Base-by-base conservation (phyloP, 30 jellyfish, hydroid and myxozoan species). In the Aurelia coerulea region DNA sequence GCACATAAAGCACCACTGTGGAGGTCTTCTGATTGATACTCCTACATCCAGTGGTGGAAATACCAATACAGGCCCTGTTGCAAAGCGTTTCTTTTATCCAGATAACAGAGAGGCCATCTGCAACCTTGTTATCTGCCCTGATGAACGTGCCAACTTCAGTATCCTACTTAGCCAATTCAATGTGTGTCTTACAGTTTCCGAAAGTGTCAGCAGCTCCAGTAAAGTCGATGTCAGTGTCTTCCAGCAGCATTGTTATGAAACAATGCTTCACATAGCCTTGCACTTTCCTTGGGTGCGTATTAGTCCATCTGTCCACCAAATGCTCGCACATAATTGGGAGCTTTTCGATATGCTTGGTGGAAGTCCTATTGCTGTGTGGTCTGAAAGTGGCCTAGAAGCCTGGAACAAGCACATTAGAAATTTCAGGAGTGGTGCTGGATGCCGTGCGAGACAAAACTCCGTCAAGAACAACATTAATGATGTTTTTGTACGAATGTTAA, bases 311-410 rank as follows among this genome's bases (percentile, higher is more conserved):
- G 69, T 60, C 33, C 69, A 60, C 69, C 53, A 42, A 42, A 42
- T 42, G 53, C 53, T 42, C 10, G 53, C 8, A 6, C 53, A 42
- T 42, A 42, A 42, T 42, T 42, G 78, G 78, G 78, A 67, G 51
- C 78, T 67, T 67, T 67, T 67, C 35, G 78, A 23, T 13, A 23
- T 67, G 51, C 18, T 37, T 15, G 78, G 54, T 6, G 78, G 78
- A 13, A 17, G 9, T 17, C 78, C 58, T 2, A 67, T 67, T 37
- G 78, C 78, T 23, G 78, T 67, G 6, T 67, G 54, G 51, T 31
- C 78, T 4, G 78, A 67, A 37, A 13, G 54, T 31, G 51, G 42
- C 18, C 4, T 31, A 6, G 78, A 67, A 32, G 78, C 78, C 54
- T 67, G 78, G 78, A 67, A 67, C 16, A 67, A 67, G 56, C 78